Conservation (phyloP, 2,888 invertebrate species). For the Augiades crinisus region DNA sequence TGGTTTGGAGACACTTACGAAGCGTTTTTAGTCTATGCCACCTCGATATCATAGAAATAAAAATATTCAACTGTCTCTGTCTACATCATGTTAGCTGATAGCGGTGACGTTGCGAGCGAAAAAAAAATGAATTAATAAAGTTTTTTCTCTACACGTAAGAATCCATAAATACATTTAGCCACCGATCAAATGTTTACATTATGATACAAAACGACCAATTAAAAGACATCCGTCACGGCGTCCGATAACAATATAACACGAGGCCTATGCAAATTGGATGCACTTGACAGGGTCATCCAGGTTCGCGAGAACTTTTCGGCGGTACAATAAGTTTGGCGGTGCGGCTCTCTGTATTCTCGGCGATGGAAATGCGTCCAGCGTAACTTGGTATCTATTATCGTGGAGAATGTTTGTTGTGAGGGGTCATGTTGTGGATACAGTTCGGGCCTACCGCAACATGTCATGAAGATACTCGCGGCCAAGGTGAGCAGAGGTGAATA, state of each 20-base stretch:
- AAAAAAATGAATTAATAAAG: slow-evolving; percentile 16
- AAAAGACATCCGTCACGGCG: slow-evolving; percentile 14
- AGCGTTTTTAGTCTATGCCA: too few species aligned
- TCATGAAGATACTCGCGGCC: slow-evolving; percentile 35
- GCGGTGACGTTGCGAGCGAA: slow-evolving; percentile 20
- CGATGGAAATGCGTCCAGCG: background rate
- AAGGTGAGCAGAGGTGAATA: slow-evolving; percentile 41
- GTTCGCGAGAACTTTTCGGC: background rate
- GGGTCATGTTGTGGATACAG: slow-evolving; percentile 29
- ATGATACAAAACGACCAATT: slow-evolving; percentile 28
- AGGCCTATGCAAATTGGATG: slow-evolving; percentile 38
- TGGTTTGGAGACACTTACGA: too few species aligned
- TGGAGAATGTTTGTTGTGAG: background rate
- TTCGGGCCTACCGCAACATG: slow-evolving; percentile 53
- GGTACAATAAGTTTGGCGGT: background rate
- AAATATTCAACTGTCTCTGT: too few species aligned
- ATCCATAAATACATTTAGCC: slow-evolving; percentile 4
- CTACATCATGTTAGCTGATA: too few species aligned
- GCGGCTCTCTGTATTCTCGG: slow-evolving; percentile 1
- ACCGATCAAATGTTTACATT: slow-evolving; percentile 32
- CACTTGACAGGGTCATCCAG: slow-evolving; percentile 28
- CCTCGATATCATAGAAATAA: too few species aligned
- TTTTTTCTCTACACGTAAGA: slow-evolving; percentile 3
- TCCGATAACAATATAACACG: slow-evolving; percentile 16
- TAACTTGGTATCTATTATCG: background rate